Percentiles rank a stretch among this genome's conserved stretches.
phyloP scores from a whole-genome alignment of 2,888 invertebrate genomes.

The Gandaritis pyraliata region DNA sequence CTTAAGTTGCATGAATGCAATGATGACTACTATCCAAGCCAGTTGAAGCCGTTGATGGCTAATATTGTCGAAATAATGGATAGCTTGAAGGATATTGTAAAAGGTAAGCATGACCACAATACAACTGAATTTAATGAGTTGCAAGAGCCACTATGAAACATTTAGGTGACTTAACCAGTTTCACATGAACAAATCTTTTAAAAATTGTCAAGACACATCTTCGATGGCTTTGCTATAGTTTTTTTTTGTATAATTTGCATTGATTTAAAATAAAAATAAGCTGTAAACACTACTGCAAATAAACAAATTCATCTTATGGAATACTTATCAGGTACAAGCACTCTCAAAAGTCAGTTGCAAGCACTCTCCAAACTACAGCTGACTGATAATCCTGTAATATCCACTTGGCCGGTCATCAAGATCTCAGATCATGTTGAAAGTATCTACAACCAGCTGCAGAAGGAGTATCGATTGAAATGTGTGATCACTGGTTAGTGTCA shows the following conservation, averaged over 20 bases:
- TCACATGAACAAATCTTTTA: too few species aligned
- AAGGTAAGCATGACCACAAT: conserved; percentile 52
- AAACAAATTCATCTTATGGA: too few species aligned
- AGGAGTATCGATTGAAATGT: conserved; percentile 65
- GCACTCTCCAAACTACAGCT: conserved; percentile 64
- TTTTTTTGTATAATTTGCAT: too few species aligned
- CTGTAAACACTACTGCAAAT: too few species aligned
- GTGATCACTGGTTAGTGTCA: conserved; percentile 60
- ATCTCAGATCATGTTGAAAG: conserved; percentile 59
- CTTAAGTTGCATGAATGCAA: conserved; percentile 67
- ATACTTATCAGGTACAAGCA: conserved; percentile 56
- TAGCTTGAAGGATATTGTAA: conserved; percentile 58
- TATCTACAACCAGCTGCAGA: conserved; percentile 52
- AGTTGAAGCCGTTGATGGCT: conserved; percentile 60
- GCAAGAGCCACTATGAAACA: too few species aligned
- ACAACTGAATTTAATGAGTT: too few species aligned
- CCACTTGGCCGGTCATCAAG: conserved; percentile 66
- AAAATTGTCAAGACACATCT: too few species aligned
- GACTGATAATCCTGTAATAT: conserved; percentile 61
- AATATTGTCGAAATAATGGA: conserved; percentile 58
- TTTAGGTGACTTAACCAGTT: too few species aligned
- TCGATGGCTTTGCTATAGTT: too few species aligned
- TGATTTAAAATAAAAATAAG: too few species aligned
- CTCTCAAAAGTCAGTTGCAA: conserved; percentile 61
- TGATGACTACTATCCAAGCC: conserved; percentile 67